Evolutionary conservation across 2,888 invertebrate species (phyloP).

Genomic region (Neoitamus cyanurus): DNA sequence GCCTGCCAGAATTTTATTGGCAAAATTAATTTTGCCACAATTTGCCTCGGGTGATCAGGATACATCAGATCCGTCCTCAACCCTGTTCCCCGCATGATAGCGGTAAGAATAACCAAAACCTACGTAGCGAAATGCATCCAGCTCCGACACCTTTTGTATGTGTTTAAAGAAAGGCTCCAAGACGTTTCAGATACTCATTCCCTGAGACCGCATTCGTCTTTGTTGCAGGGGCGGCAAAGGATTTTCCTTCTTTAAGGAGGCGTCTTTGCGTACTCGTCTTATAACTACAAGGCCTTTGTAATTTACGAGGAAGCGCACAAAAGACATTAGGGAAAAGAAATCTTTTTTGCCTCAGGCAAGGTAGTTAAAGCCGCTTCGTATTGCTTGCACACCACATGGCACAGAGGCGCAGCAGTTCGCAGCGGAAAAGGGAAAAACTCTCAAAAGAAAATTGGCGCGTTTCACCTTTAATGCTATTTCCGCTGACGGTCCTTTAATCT

Average conservation of each 20-base stretch:
- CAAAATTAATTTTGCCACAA: not conserved
- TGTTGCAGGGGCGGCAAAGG: not conserved
- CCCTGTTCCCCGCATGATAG: not conserved
- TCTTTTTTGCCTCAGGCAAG: not conserved
- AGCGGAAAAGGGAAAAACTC: not conserved
- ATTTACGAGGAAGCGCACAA: not conserved
- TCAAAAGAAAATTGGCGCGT: not conserved
- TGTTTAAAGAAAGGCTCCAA: not conserved
- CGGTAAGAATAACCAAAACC: not conserved
- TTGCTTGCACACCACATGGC: not conserved
- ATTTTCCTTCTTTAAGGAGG: not conserved
- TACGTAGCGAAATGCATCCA: not conserved
- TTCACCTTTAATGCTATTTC: slow-evolving; percentile 18
- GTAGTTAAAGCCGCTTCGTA: not conserved
- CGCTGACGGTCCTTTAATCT: slow-evolving; percentile 6
- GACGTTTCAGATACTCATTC: not conserved
- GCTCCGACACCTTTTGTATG: not conserved
- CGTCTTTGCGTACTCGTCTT: slow-evolving; percentile 1
- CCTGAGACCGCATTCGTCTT: not conserved
- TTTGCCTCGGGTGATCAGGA: not conserved
- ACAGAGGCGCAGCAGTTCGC: not conserved
- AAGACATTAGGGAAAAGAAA: not conserved
- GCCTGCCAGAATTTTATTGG: not conserved
- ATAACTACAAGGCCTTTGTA: not conserved
- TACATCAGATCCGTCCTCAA: not conserved